Percentiles rank a stretch among this genome's conserved stretches.
These are phyloP conservation scores for Beris morrisii DNA, from an alignment of 2,888 invertebrate genomes.

Conservation along the genomic window DNA sequence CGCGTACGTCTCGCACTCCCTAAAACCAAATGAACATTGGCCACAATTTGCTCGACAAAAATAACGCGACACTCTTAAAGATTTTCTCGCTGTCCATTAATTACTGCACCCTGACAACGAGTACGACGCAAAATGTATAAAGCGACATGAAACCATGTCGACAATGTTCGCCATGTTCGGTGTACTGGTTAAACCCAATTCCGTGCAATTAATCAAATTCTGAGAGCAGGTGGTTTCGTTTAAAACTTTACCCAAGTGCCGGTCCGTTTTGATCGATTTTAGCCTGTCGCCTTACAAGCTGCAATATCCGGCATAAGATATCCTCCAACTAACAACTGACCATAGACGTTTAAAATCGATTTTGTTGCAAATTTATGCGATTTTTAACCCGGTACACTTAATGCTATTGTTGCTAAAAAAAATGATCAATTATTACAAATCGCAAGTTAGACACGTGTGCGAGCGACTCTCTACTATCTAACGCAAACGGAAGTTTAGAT, in stretches of 20 bases:
- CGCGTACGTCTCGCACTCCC: too few species aligned
- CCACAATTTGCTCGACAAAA: not conserved
- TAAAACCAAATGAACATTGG: too few species aligned
- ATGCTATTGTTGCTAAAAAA: too few species aligned
- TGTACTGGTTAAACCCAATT: slow-evolving; percentile 6
- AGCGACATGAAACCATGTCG: not conserved
- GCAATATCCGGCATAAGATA: too few species aligned
- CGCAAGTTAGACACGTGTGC: slow-evolving; percentile 9
- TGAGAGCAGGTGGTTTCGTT: slow-evolving; percentile 8
- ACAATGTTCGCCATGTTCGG: not conserved
- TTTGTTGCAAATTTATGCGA: slow-evolving; percentile 5
- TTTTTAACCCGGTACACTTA: not conserved
- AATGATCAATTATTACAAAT: not conserved
- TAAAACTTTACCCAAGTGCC: too few species aligned
- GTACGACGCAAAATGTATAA: slow-evolving; percentile 10
- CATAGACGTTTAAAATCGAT: too few species aligned
- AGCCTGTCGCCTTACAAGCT: too few species aligned
- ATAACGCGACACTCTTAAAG: not conserved
- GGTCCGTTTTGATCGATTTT: too few species aligned
- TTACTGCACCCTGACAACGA: slow-evolving; percentile 6
- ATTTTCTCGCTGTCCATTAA: not conserved
- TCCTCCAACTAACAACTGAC: too few species aligned
- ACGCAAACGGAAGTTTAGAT: not conserved
- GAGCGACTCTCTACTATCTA: not conserved
- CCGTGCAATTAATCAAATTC: slow-evolving; percentile 16